phyloP scores from a whole-genome alignment of 2,888 invertebrate species.

The Dendrolimus pini region DNA sequence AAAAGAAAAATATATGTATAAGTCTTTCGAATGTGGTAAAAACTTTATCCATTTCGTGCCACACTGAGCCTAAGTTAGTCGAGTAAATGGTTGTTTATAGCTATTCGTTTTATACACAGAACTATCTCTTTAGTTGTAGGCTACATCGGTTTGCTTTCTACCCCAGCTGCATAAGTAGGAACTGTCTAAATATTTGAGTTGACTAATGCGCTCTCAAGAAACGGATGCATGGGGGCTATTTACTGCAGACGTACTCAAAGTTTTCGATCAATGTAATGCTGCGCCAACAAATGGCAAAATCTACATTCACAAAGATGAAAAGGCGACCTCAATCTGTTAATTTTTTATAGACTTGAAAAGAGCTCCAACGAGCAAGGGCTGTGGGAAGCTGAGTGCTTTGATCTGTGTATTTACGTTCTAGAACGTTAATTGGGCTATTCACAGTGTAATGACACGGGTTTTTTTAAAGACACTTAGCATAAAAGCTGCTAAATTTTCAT shows the following conservation, averaged over 20 bases:
- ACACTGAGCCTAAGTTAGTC: constrained; percentile 9
- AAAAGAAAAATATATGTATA: no score
- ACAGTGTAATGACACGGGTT: background rate
- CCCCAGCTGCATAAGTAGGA: constrained; percentile 13
- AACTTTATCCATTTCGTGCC: constrained; percentile 13
- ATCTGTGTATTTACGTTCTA: constrained; percentile 3
- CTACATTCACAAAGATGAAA: background rate
- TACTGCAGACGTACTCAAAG: background rate
- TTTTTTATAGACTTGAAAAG: constrained; percentile 1
- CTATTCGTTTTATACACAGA: constrained; percentile 28
- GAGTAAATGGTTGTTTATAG: constrained; percentile 21
- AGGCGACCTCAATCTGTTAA: background rate
- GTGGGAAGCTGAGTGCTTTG: constrained; percentile 2
- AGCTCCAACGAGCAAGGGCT: constrained; percentile 8
- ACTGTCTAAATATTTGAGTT: constrained; percentile 51
- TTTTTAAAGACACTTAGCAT: background rate
- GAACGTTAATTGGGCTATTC: background rate
- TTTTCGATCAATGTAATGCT: background rate
- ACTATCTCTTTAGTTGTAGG: constrained; percentile 14
- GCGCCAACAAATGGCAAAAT: background rate
- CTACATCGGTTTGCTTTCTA: constrained; percentile 37
- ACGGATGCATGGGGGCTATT: constrained; percentile 20
- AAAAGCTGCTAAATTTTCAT: background rate
- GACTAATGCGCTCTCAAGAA: constrained; percentile 33
- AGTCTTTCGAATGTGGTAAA: background rate